phyloP scores from a whole-genome alignment of 2,888 invertebrate genomes.

The Oscheius sp. region DNA sequence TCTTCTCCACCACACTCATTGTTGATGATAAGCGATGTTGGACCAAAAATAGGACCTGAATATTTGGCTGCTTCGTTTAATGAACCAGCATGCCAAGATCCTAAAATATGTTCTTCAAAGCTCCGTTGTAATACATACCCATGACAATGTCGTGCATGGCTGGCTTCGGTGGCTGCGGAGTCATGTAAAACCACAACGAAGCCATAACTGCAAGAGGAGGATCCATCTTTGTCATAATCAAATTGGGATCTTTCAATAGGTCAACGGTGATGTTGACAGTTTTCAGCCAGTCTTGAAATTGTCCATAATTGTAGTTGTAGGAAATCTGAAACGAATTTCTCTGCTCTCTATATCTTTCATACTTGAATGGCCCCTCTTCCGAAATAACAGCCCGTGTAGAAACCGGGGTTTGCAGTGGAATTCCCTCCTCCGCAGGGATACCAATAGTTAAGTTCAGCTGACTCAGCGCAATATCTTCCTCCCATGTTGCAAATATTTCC shows the following conservation, averaged over 20 bases:
- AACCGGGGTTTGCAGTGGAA: not conserved
- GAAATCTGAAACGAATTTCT: slow-evolving; percentile 46
- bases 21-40: slow-evolving; percentile 63
- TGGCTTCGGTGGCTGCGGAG: slow-evolving; percentile 70
- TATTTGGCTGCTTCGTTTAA: slow-evolving; percentile 54
- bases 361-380: slow-evolving; percentile 64
- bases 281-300: slow-evolving; percentile 59
- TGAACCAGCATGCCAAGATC: slow-evolving; percentile 53
- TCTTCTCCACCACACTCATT: slow-evolving; percentile 66
- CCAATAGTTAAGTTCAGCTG: slow-evolving; percentile 55
- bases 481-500: slow-evolving; percentile 46
- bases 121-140: slow-evolving; percentile 42
- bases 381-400: slow-evolving; percentile 58
- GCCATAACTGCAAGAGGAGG: slow-evolving; percentile 64
- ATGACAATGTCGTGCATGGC: slow-evolving; percentile 70
- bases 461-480: slow-evolving; percentile 49
- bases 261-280: slow-evolving; percentile 47
- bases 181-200: slow-evolving; percentile 69
- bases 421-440: slow-evolving; percentile 49
- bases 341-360: not conserved
- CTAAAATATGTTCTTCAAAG: slow-evolving; percentile 19
- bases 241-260: slow-evolving; percentile 55
- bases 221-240: slow-evolving; percentile 61
- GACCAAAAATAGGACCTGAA: slow-evolving; percentile 60
- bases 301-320: slow-evolving; percentile 66